phyloP scores from a whole-genome alignment of 92 coral and sea anemone species.

The Micromussa lordhowensis region DNA sequence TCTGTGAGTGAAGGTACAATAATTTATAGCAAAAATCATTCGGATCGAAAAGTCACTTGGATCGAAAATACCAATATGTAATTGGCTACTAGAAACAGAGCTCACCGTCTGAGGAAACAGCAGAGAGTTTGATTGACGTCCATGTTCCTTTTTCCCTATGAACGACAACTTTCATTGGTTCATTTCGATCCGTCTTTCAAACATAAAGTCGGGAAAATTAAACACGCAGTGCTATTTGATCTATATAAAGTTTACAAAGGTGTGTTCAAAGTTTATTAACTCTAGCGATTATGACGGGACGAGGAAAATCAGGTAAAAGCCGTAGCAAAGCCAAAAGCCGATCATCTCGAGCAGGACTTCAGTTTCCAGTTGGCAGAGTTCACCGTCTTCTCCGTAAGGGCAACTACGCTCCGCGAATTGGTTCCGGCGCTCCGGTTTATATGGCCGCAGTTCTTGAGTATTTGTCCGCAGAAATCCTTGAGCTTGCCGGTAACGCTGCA shows the following conservation, averaged over 20 bases:
- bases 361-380: slow-evolving; percentile 55
- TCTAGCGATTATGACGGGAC: slow-evolving; percentile 43
- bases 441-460: slow-evolving; percentile 57
- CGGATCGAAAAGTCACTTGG: slow-evolving; percentile 28
- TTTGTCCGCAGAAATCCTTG: slow-evolving; percentile 57
- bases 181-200: slow-evolving; percentile 30
- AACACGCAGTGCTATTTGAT: background rate
- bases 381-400: slow-evolving; percentile 56
- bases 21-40: slow-evolving; percentile 14
- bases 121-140: background rate
- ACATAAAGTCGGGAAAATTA: slow-evolving; percentile 11
- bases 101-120: slow-evolving; percentile 33
- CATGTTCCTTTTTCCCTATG: too few species aligned
- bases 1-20: background rate
- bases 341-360: slow-evolving; percentile 58
- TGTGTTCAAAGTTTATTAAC: background rate
- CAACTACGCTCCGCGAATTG: slow-evolving; percentile 47
- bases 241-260: slow-evolving; percentile 8
- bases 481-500: slow-evolving; percentile 60
- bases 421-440: slow-evolving; percentile 56
- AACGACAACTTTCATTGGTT: slow-evolving; percentile 22
- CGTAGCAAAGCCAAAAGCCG: slow-evolving; percentile 54
- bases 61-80: slow-evolving; percentile 13
- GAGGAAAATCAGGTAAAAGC: slow-evolving; percentile 52
- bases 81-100: slow-evolving; percentile 15